Percentiles rank a stretch among this genome's conserved stretches.
Conservation (phyloP, 2,888 invertebrate species). For the Lycia hirtaria region DNA sequence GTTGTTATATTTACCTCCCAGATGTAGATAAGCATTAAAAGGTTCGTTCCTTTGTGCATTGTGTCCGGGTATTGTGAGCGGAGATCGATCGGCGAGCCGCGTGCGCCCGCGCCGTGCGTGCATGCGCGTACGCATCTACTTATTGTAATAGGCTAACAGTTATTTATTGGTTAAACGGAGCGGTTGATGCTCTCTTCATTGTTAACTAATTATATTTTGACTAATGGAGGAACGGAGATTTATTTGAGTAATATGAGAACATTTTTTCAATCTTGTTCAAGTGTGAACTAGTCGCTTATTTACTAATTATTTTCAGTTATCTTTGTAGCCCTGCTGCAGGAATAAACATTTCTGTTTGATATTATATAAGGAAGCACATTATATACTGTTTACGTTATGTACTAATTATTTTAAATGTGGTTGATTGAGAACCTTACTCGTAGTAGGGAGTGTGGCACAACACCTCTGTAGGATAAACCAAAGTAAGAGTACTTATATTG, state of each 20-base stretch:
- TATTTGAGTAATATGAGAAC: not conserved
- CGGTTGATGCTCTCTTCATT: slow-evolving; percentile 11
- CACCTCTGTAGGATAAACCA: no score
- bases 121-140: no score
- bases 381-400: no score
- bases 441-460: no score
- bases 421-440: no score
- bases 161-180: slow-evolving; percentile 10
- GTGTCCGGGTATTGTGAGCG: slow-evolving; percentile 19
- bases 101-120: not conserved
- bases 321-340: no score
- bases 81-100: slow-evolving; percentile 15
- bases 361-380: no score
- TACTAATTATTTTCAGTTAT: no score
- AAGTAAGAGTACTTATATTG: no score
- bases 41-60: slow-evolving; percentile 54
- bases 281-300: not conserved
- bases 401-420: no score
- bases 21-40: slow-evolving; percentile 52
- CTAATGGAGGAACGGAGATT: slow-evolving; percentile 5
- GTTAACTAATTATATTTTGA: slow-evolving; percentile 13
- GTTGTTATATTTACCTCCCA: slow-evolving; percentile 27
- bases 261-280: not conserved
- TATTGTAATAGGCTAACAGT: slow-evolving; percentile 8
- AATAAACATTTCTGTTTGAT: no score